A percentile compares a stretch with the other conserved stretches of the same genome.
Evolutionary conservation across 2,113 vertebrate genomes (phyloP).

Genomic region (Nycticorax nycticorax): DNA sequence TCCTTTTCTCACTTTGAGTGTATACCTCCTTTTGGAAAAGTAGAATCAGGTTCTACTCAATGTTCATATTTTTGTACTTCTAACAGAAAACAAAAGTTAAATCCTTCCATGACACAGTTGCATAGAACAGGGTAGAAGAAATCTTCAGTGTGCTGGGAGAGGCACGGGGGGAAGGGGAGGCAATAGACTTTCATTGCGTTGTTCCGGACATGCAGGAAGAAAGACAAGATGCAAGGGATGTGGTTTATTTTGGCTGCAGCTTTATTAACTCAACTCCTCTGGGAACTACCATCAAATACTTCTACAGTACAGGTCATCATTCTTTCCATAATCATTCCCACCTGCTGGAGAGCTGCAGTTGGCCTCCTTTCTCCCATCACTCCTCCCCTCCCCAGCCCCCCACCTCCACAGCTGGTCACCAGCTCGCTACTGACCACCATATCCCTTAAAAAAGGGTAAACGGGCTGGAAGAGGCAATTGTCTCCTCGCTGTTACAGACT

Average conservation of each 20-base stretch:
- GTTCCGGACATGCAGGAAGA: constrained; percentile 1
- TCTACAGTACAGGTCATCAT: constrained; percentile 35
- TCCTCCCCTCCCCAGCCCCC: neutral
- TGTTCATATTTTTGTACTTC: neutral
- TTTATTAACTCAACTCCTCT: constrained; percentile 52
- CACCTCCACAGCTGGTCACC: constrained; percentile 41
- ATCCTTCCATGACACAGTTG: neutral
- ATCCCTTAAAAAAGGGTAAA: neutral
- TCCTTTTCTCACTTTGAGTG: neutral
- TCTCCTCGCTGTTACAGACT: neutral
- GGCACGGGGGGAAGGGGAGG: neutral
- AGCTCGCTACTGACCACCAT: neutral
- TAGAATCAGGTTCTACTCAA: neutral
- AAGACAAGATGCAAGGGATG: constrained; percentile 56
- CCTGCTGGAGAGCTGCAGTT: constrained; percentile 20
- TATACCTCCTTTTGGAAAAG: neutral
- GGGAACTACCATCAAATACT: constrained; percentile 57
- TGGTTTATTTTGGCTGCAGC: constrained; percentile 56
- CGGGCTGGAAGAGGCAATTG: neutral
- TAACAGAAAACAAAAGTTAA: neutral
- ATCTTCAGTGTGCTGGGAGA: neutral
- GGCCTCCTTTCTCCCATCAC: neutral
- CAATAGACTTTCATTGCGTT: neutral
- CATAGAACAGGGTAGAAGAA: neutral
- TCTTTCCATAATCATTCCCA: constrained; percentile 62